phyloP scores from a whole-genome alignment of 2,797 vertebrate species.

The Cirrhinus mrigala region DNA sequence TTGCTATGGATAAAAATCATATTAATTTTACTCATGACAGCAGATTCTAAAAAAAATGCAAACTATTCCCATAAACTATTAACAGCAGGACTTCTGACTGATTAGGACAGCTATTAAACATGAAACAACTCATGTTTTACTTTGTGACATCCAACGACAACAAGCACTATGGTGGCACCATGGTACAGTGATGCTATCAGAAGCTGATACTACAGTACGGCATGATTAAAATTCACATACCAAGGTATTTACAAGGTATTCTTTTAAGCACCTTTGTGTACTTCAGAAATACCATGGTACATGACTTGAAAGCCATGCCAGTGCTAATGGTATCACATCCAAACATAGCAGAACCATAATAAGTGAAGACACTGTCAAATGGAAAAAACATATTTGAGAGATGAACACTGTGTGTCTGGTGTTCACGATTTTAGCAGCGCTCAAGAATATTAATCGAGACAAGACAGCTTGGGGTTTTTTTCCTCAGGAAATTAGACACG shows the following conservation, averaged over 20 bases:
- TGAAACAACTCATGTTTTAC: neutral
- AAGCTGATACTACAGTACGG: neutral
- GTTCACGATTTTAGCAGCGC: neutral
- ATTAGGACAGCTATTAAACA: neutral
- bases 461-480: conserved; percentile 12
- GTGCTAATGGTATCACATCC: neutral
- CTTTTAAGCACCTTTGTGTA: neutral
- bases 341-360: neutral
- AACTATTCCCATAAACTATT: no score
- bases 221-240: neutral
- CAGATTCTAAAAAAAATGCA: no score
- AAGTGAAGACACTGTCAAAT: neutral
- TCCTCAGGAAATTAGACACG: conserved; percentile 37
- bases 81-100: neutral
- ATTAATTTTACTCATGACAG: no score
- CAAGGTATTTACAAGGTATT: neutral
- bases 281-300: neutral
- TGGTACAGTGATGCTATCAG: neutral
- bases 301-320: neutral
- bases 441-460: conserved; percentile 6
- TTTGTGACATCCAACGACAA: neutral
- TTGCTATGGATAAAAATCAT: no score
- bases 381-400: neutral
- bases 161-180: neutral
- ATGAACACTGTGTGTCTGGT: neutral